Percentiles rank a stretch among this genome's conserved stretches.
Evolutionary conservation across 2,797 vertebrate genomes (phyloP).

Genomic region (Myotis vivesi): DNA sequence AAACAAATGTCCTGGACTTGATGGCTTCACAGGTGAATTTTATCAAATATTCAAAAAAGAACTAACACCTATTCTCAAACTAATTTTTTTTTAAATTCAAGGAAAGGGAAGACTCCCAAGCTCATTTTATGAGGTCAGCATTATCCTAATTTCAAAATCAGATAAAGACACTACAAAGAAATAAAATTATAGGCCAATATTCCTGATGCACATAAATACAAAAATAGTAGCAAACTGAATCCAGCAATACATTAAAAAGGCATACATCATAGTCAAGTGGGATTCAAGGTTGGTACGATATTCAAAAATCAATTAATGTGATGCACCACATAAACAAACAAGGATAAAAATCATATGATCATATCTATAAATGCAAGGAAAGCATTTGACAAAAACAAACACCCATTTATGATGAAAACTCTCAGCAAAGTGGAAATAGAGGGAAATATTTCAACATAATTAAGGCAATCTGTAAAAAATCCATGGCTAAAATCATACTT

Average conservation of each 20-base stretch:
- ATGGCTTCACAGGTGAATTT: background rate
- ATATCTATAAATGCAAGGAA: background rate
- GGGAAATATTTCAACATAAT: background rate
- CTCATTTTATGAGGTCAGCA: background rate
- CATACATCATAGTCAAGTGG: background rate
- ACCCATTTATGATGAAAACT: background rate
- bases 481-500: background rate
- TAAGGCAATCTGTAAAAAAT: background rate
- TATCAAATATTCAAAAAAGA: background rate
- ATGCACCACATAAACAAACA: background rate
- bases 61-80: background rate
- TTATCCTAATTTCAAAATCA: background rate
- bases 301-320: background rate
- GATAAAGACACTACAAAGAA: background rate
- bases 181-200: background rate
- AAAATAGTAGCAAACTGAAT: background rate
- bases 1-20: background rate
- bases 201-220: background rate
- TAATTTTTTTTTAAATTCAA: background rate
- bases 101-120: background rate
- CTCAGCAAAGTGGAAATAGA: background rate
- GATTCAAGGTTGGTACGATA: background rate
- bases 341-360: background rate
- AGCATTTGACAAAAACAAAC: background rate
- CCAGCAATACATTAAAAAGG: background rate